These are phyloP conservation scores for Listronotus bonariensis DNA, from an alignment of 1,140 invertebrate species.

Conservation along the genomic window DNA sequence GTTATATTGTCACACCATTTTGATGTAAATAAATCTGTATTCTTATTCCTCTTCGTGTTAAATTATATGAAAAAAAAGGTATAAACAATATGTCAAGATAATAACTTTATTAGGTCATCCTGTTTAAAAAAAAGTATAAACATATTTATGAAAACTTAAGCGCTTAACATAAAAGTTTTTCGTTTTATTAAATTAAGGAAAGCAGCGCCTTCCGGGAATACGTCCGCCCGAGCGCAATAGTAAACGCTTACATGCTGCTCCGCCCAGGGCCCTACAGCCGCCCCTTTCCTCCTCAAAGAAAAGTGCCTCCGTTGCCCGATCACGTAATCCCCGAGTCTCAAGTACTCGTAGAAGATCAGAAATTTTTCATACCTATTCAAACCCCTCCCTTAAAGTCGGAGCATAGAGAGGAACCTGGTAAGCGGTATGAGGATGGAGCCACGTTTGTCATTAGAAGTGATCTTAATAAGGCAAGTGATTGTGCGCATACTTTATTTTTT, in stretches of 20 bases:
- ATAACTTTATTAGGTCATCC: too few relatives aligned
- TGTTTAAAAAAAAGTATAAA: too few relatives aligned
- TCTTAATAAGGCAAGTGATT: slow-evolving; percentile 61
- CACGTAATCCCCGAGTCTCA: background rate
- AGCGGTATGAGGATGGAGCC: slow-evolving; percentile 66
- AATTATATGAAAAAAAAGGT: too few relatives aligned
- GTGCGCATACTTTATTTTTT: too few relatives aligned
- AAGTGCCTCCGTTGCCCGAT: background rate
- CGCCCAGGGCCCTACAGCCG: background rate
- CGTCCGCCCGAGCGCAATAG: background rate
- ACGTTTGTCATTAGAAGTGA: slow-evolving; percentile 70
- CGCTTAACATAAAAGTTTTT: too few relatives aligned
- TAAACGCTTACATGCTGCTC: background rate
- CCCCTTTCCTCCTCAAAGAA: background rate
- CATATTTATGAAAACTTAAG: too few relatives aligned
- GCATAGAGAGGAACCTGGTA: background rate
- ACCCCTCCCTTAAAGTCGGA: background rate
- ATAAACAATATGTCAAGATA: too few relatives aligned
- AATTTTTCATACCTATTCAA: slow-evolving; percentile 76
- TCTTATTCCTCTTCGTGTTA: too few relatives aligned
- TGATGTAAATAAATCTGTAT: too few relatives aligned
- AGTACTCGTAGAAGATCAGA: slow-evolving; percentile 60
- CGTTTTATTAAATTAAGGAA: background rate
- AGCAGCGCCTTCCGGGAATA: background rate
- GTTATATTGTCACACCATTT: too few relatives aligned